Percentiles rank a stretch among this genome's conserved stretches.
phyloP scores from a whole-genome alignment of 2,113 vertebrate genomes.

The Damaliscus lunatus region DNA sequence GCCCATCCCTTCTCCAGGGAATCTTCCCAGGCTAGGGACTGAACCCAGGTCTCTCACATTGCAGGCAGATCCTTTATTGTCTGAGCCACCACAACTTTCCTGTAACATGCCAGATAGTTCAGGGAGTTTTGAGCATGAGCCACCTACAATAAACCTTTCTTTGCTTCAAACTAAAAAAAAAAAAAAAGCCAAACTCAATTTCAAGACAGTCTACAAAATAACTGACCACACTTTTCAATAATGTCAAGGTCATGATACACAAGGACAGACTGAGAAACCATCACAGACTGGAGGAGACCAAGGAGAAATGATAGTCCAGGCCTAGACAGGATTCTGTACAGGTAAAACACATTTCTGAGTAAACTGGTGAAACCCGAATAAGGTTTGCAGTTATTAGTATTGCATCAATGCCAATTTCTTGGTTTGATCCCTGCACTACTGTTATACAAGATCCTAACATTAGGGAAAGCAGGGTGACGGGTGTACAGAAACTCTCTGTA shows the following conservation, averaged over 20 bases:
- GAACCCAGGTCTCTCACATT: not conserved
- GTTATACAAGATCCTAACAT: not conserved
- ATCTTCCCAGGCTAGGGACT: not conserved
- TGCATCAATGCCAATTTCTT: not conserved
- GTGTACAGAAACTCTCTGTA: not conserved
- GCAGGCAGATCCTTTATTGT: not conserved
- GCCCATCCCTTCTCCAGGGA: not conserved
- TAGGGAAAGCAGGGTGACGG: not conserved
- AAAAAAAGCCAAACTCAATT: not conserved
- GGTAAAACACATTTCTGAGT: not conserved
- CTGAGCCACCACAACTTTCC: not conserved
- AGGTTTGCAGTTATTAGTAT: not conserved
- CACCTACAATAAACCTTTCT: not conserved
- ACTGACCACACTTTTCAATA: not conserved
- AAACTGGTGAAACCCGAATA: rapidly evolving
- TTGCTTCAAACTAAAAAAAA: not conserved
- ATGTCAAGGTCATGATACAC: not conserved
- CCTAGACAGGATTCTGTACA: not conserved
- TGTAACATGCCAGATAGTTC: not conserved
- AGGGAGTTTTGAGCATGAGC: not conserved
- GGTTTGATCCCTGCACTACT: not conserved
- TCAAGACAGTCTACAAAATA: not conserved
- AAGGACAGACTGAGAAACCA: not conserved
- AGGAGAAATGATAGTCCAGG: not conserved
- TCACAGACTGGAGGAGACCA: not conserved